A percentile compares a stretch with the other conserved stretches of the same genome.
phyloP scores from a whole-genome alignment of 2,888 invertebrate genomes.

The Vandiemenella viatica region DNA sequence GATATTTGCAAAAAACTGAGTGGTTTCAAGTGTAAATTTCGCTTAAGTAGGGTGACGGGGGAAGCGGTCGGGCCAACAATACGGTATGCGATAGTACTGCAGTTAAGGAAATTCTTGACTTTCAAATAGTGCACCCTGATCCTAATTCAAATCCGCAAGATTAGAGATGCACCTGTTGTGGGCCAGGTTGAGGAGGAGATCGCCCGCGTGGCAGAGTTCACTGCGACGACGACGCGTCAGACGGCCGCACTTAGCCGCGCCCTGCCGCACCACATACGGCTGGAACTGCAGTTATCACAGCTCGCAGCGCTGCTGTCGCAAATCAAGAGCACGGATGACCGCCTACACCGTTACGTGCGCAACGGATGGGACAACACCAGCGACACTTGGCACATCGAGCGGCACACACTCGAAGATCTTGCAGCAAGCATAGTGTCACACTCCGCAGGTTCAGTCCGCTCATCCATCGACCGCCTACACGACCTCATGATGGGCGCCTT shows the following conservation, averaged over 20 bases:
- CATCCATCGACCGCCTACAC: constrained; percentile 49
- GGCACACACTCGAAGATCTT: constrained; percentile 50
- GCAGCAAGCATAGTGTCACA: constrained; percentile 54
- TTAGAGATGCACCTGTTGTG: too few relatives aligned
- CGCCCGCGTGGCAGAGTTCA: constrained; percentile 21
- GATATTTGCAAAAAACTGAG: too few relatives aligned
- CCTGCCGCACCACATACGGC: constrained; percentile 33
- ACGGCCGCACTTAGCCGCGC: constrained; percentile 21
- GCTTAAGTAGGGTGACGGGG: too few relatives aligned
- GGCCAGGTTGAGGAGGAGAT: constrained; percentile 39
- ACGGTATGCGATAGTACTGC: too few relatives aligned
- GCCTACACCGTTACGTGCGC: constrained; percentile 8
- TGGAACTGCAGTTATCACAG: constrained; percentile 45
- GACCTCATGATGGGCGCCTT: constrained; percentile 30
- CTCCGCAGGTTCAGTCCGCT: constrained; percentile 45
- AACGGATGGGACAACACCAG: constrained; percentile 8
- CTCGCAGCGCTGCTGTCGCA: constrained; percentile 42
- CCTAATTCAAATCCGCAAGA: too few relatives aligned
- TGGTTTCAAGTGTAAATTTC: too few relatives aligned
- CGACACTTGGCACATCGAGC: constrained; percentile 10
- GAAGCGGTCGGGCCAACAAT: too few relatives aligned
- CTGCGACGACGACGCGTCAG: constrained; percentile 20
- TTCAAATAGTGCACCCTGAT: too few relatives aligned
- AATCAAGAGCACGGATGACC: constrained; percentile 38
- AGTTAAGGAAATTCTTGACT: too few relatives aligned